Evolutionary conservation across 1,140 invertebrate species (phyloP), one percentile per base, ranked within the genome.

Genomic region (Cotesia glomerata): DNA sequence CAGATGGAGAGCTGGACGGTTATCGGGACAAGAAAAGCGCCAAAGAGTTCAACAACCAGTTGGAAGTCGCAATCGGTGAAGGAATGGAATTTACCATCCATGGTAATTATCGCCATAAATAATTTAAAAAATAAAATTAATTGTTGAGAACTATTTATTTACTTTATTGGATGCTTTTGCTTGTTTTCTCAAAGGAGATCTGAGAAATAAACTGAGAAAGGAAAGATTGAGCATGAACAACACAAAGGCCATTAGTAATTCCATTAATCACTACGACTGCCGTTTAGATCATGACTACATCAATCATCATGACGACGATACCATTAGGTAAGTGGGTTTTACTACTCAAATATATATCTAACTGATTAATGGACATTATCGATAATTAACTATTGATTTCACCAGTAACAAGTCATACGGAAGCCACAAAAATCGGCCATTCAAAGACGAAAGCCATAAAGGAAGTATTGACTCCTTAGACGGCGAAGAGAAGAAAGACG

Each of bases 81-180:
- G 95, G 94, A 58, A 95, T 96, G 92, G 94, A 96, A 86, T 95
- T 96, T 80, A 95, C 93, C 3, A 95, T 96, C 88, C 94, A 95
- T 84, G 94, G 93, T 93, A 90, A 88, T 74, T 49, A 56, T 62
- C 5, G 16, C 63, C 18, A 70, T 14, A 16, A 5, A 14, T 58
- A 5, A 71, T 18, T 64, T 72, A 72, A 62, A 51, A 13, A 18
- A 61, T 39, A 71, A 66, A 26, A 45, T 54, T 72, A 74, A 4
- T 51, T 74, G 75, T 76, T 45, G 5, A 45, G 11, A 2, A 11
- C 39, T 8, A 45, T 45, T 45, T 45, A 45, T 45, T 45, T 45
- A 45, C 39, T 68, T 68, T 54, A 72, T 56, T 49, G 18, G 34
- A 45, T 64, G 35, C 59, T 75, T 74, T 73, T 66, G 71, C 70